Evolutionary conservation across 2,797 vertebrate species (phyloP).

Genomic region (Acropternis orthonyx): DNA sequence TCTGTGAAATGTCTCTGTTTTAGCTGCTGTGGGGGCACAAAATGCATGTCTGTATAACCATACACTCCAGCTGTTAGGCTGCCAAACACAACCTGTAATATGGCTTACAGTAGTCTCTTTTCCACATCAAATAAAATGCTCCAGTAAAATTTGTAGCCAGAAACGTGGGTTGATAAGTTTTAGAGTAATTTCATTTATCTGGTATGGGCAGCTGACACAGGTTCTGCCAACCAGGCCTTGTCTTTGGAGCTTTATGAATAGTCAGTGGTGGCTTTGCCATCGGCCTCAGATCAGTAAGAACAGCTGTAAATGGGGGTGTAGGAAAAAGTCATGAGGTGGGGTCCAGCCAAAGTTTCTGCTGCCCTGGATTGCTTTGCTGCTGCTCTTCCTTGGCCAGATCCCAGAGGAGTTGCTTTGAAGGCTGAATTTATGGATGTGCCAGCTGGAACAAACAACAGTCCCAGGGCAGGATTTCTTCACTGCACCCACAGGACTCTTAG

Average conservation of each 20-base stretch:
- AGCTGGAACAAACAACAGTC: not conserved
- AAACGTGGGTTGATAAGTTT: not conserved
- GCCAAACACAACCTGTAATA: not conserved
- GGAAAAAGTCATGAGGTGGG: not conserved
- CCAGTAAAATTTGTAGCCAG: not conserved
- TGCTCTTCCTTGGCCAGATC: conserved; percentile 32
- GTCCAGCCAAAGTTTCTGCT: not conserved
- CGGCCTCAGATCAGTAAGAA: not conserved
- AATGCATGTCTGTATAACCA: fast-evolving
- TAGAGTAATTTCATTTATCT: not conserved
- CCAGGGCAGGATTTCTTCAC: not conserved
- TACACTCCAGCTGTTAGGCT: not conserved
- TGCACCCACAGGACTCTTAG: fast-evolving
- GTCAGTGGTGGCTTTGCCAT: not conserved
- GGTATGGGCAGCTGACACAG: not conserved
- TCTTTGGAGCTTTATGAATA: not conserved
- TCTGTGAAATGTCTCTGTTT: not conserved
- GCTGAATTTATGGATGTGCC: not conserved
- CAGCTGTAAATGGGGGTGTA: not conserved
- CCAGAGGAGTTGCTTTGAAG: conserved; percentile 36
- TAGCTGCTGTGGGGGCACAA: not conserved
- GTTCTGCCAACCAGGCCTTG: not conserved
- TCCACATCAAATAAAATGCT: not conserved
- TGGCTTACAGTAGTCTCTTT: not conserved
- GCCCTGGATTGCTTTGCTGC: not conserved